Base-by-base conservation (phyloP, 1,140 invertebrate species). In the Brachystomella parvula region DNA sequence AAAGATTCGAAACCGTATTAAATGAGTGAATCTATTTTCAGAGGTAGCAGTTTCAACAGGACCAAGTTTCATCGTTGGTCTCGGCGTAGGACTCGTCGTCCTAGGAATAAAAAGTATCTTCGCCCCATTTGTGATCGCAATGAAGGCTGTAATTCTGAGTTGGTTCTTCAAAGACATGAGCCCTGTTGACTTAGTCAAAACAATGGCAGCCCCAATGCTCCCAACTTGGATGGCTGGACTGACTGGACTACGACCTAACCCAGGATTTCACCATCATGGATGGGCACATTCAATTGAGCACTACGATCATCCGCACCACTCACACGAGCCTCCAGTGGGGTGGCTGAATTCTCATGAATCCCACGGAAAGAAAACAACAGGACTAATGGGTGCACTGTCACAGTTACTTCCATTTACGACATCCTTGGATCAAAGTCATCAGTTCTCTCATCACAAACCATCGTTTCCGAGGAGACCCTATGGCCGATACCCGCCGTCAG, bases 31-130 rank as follows among this genome's bases (percentile, higher is more conserved):
- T 47, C 21, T 56, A 32, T 32, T 66, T 68, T 9, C 66, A 74
- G 72, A 74, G 67, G 63, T 74, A n/a, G 70, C 72, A 1, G 65
- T 74, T 15, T 70, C 72, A 6, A 70, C 70, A 0, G 72, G 72
- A 26, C 72, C 72, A 30, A 71, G 68, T 66, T 74, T 74, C 58
- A 26, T 74, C 0, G 72, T 66, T 21, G 72, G 72, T 19, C 31
- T 74, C 1, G 70, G 59, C 32, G 66, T 72, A 17, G 72, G 72
- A 30, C 60, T 74, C n/a, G 59, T 72, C 21, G 3, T 74, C 0
- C 62, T 74, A 1, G 66, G 47, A 19, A 68, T 74, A 17, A 74
- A 74, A 47, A 68, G 65, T 35, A 26, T 72, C 15, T 66, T 74
- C 24, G 61, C 62, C 2, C 72, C 72, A 2, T 33, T 74, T n/a